Evolutionary conservation across 2,888 invertebrate species (phyloP), one percentile per base, ranked within the genome.

Genomic region (Rhagonycha fulva): DNA sequence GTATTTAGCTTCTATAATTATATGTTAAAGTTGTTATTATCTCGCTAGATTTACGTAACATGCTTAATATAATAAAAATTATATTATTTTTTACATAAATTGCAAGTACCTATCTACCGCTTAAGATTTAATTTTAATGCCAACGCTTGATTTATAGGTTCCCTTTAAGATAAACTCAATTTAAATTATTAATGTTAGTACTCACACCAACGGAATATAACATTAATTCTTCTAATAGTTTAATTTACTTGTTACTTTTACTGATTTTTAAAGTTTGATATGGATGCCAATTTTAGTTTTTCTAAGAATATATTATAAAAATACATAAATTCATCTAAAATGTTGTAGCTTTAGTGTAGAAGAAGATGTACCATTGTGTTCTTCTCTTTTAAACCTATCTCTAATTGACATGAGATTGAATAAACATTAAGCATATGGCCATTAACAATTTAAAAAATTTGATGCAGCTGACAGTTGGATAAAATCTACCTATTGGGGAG

Each of bases 1-100:
- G 62, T 70, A 62, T 70, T 74, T 74, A 74, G 69, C 74, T 62
- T 30, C n/a, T 47, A 70, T 74, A 74, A 74, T 74, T 74, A 74
- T 26, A 74, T 12, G 63, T 11, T 26, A 66, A 74, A 69, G 62
- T 28, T 12, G 69, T 74, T 70, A 74, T 74, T 74, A 74, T 32
- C 62, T 62, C 69, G 69, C 69, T 70, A 32, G 62, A 70, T 74
- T 70, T 74, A 62, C 62, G 74, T 70, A 74, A 74, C 70, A 28
- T 28, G 69, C 63, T 74, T 24, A 62, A 62, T 62, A 68, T 62
- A 60, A 68, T 67, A 70, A 70, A 74, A 70, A 70, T 74, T 70
- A 30, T 62, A 62, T 74, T 23, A 74, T 74, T 69, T 69, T 70
- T 66, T 66, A 66, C 63, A 24, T 66, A 24, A 66, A 66, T 66